Evolutionary conservation across 2,113 vertebrate genomes (phyloP).

Genomic region (Osmerus eperlanus): DNA sequence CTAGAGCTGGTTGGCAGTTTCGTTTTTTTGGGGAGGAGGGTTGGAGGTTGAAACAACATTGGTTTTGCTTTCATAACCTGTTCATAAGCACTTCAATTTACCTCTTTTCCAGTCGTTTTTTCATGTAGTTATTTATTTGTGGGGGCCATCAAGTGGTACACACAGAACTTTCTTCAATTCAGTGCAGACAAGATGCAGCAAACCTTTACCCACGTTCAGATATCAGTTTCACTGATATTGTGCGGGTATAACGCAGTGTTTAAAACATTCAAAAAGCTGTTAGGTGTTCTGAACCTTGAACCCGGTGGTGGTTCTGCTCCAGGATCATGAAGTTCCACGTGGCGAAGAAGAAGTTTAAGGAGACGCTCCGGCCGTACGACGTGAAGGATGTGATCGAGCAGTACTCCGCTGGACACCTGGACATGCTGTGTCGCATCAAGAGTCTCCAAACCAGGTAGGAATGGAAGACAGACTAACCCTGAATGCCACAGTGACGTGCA

Average conservation of each 20-base stretch:
- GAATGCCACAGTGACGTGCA: too few relatives aligned
- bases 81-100: background rate
- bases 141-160: conserved; percentile 33
- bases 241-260: background rate
- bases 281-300: background rate
- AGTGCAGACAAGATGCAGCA: background rate
- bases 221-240: too few relatives aligned
- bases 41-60: background rate
- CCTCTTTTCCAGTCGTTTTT: background rate
- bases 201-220: background rate
- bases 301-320: background rate
- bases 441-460: conserved; percentile 92
- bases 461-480: background rate
- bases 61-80: conserved; percentile 6
- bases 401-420: conserved; percentile 93
- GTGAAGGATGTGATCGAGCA: conserved; percentile 98
- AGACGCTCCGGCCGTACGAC: conserved; percentile 92
- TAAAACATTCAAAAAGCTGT: background rate
- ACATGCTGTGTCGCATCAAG: conserved; percentile 97
- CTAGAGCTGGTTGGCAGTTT: background rate
- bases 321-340: conserved; percentile 99
- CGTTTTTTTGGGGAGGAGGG: background rate
- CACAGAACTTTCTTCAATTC: background rate
- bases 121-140: background rate
- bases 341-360: conserved; percentile 96